Conservation (phyloP, 2,888 invertebrate species). For the Rapana venosa region DNA sequence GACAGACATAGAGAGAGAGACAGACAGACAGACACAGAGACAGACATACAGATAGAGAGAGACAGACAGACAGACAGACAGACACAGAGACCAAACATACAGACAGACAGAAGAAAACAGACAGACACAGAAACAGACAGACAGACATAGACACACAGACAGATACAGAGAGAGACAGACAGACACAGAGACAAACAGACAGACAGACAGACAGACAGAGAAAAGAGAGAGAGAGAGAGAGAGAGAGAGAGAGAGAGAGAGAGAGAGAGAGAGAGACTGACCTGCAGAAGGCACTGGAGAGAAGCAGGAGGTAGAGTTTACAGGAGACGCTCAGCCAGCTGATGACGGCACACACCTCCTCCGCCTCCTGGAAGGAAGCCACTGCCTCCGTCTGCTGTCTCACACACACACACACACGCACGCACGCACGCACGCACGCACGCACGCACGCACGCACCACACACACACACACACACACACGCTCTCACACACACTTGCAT, state of each 20-base stretch:
- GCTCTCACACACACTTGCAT: too few relatives aligned
- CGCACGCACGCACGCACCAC: neutral
- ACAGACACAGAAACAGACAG: too few relatives aligned
- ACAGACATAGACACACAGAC: neutral
- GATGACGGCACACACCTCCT: neutral
- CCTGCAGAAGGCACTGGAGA: conserved; percentile 11
- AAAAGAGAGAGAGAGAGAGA: neutral
- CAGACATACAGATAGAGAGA: neutral
- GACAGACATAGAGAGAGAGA: neutral
- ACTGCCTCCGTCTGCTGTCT: too few relatives aligned
- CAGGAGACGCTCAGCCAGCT: neutral
- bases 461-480: neutral
- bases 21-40: neutral
- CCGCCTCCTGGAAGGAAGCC: neutral
- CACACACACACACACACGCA: neutral
- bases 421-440: neutral
- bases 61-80: neutral
- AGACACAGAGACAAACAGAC: neutral
- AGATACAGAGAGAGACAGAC: neutral
- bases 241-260: neutral
- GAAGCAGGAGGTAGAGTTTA: neutral
- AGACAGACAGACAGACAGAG: neutral
- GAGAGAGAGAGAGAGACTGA: neutral
- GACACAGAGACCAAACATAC: neutral
- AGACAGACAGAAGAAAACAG: neutral